Conservation (phyloP, 2,113 vertebrate genomes). For the Coturnix japonica region DNA sequence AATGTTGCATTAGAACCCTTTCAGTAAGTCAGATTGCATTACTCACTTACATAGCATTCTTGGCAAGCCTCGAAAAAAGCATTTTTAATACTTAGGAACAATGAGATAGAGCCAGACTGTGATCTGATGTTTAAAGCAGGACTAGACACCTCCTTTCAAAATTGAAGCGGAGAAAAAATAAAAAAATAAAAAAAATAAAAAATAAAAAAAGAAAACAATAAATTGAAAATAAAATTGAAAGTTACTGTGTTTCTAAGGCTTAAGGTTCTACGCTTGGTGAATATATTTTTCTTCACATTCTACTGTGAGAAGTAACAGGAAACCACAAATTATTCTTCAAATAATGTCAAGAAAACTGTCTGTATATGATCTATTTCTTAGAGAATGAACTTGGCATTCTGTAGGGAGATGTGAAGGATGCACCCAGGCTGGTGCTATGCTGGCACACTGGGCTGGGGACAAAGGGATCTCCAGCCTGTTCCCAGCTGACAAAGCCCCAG, state of each 20-base stretch:
- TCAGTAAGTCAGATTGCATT: conserved; percentile 40
- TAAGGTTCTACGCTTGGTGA: not conserved
- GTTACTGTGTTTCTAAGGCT: not conserved
- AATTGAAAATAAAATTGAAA: not conserved
- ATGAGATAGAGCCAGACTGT: not conserved
- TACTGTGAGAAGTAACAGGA: not conserved
- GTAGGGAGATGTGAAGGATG: not conserved
- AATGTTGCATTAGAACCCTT: conserved; percentile 26
- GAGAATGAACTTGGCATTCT: not conserved
- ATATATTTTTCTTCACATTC: not conserved
- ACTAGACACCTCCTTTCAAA: conserved; percentile 2
- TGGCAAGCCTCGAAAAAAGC: conserved; percentile 27
- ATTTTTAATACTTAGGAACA: conserved; percentile 32
- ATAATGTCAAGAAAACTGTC: not conserved
- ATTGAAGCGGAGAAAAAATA: not conserved
- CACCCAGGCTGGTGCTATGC: not conserved
- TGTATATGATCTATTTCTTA: not conserved
- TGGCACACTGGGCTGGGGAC: not conserved
- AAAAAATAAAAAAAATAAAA: no score
- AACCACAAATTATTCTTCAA: conserved; percentile 12
- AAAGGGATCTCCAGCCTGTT: not conserved
- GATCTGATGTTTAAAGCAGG: conserved; percentile 23
- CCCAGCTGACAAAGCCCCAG: not conserved
- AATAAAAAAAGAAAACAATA: no score
- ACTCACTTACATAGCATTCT: not conserved